Evolutionary conservation across 2,888 invertebrate species (phyloP).

Genomic region (Drosophila merina): DNA sequence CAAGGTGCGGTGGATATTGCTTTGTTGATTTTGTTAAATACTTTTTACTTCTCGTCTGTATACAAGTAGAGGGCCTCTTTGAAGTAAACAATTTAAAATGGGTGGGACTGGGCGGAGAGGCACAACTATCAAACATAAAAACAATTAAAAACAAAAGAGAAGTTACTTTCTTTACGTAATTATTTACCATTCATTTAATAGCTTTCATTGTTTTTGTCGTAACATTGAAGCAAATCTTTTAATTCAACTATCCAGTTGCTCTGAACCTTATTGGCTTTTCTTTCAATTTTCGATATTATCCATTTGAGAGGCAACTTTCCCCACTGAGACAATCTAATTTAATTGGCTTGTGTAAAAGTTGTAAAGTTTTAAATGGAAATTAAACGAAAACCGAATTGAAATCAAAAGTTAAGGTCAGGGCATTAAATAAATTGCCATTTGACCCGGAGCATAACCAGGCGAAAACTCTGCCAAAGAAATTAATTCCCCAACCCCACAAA

Average conservation of each 20-base stretch:
- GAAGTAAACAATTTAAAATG: constrained; percentile 29
- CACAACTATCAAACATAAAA: constrained; percentile 5
- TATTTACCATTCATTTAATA: not conserved
- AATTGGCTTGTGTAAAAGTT: constrained; percentile 33
- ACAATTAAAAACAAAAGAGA: not conserved
- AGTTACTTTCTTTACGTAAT: not conserved
- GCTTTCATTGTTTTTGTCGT: not conserved
- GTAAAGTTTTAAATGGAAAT: constrained; percentile 40
- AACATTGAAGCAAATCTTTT: not conserved
- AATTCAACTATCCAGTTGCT: not conserved
- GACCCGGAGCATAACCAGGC: constrained; percentile 38
- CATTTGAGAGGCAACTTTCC: not conserved
- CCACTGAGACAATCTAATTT: constrained; percentile 40
- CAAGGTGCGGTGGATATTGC: constrained; percentile 16
- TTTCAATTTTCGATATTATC: not conserved
- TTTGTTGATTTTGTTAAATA: constrained; percentile 73
- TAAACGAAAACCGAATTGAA: constrained; percentile 35
- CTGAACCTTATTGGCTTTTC: not conserved
- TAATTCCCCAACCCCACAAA: constrained; percentile 31
- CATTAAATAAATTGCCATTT: constrained; percentile 50
- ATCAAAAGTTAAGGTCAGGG: constrained; percentile 45
- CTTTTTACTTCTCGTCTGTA: constrained; percentile 49
- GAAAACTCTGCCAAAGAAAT: constrained; percentile 34
- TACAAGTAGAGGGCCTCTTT: constrained; percentile 8
- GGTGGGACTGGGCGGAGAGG: not conserved